phyloP scores from a whole-genome alignment of 2,113 vertebrate species.

The Mus musculus region GRCm39 chr4:87087501-87088000 shows the following conservation, averaged over 20 bases:
- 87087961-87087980: no score
- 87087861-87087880: no score
- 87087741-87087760: no score
- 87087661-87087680: neutral
- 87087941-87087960: no score
- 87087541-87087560: neutral
- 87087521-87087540: no score
- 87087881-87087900: no score
- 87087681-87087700: neutral
- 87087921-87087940: no score
- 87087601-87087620: neutral
- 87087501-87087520: neutral
- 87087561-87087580: no score
- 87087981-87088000: no score
- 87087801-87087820: neutral
- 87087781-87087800: neutral
- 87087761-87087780: neutral
- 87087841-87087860: neutral
- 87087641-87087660: rapidly evolving
- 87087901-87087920: no score
- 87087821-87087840: rapidly evolving
- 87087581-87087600: neutral
- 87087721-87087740: neutral
- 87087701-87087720: neutral
- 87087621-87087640: neutral